A percentile compares a stretch with the other conserved stretches of the same genome.
phyloP scores from a whole-genome alignment of 2,113 vertebrate species.

The Glaucomys volans region DNA sequence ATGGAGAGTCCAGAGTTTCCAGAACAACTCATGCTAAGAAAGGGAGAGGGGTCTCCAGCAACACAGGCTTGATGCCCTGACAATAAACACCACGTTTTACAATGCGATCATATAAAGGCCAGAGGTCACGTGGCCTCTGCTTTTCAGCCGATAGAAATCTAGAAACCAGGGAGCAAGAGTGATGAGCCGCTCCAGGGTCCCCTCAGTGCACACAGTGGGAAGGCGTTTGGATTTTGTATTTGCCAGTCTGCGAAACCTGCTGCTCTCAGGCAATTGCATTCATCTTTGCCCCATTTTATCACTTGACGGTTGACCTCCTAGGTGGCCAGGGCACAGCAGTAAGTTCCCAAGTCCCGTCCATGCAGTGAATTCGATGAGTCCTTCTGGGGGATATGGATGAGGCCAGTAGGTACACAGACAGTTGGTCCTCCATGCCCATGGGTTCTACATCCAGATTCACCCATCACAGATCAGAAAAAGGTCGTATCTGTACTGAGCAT shows the following conservation, averaged over 20 bases:
- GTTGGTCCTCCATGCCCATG: too few species aligned
- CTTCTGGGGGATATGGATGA: neutral
- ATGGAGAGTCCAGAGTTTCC: slow-evolving; percentile 42
- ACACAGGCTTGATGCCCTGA: slow-evolving; percentile 51
- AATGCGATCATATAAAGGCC: slow-evolving; percentile 56
- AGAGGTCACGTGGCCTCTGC: neutral
- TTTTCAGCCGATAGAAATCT: slow-evolving; percentile 52
- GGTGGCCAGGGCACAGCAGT: neutral
- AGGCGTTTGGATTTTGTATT: neutral
- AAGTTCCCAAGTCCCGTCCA: neutral
- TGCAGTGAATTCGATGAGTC: neutral
- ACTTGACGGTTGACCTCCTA: neutral
- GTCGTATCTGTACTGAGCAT: neutral
- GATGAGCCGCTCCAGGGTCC: neutral
- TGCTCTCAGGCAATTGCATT: neutral
- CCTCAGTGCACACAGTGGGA: neutral
- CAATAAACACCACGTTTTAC: slow-evolving; percentile 10
- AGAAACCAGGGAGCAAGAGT: neutral
- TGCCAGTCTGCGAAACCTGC: neutral
- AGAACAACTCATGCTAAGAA: neutral
- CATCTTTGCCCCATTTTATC: neutral
- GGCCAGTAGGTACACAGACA: neutral
- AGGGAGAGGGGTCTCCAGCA: neutral
- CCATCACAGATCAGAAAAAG: neutral
- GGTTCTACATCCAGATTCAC: neutral